phyloP scores from a whole-genome alignment of 1,140 invertebrate genomes.

The Cydia amplana region DNA sequence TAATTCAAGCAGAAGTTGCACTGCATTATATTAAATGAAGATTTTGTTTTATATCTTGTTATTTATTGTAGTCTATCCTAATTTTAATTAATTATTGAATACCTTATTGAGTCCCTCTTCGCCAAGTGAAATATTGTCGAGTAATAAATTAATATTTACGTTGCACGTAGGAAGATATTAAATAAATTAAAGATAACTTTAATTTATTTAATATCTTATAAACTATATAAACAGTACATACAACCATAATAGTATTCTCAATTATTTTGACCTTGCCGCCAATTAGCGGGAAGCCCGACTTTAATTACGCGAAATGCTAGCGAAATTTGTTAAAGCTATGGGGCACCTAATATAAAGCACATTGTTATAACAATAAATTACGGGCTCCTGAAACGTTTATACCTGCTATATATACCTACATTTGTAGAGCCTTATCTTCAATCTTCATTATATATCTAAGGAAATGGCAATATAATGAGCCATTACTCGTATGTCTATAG shows the following conservation, averaged over 20 bases:
- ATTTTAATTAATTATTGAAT: too few relatives aligned
- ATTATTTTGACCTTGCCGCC: slow-evolving; percentile 2
- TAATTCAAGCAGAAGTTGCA: too few relatives aligned
- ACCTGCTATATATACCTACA: neutral
- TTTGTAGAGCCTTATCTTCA: neutral
- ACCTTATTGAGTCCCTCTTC: too few relatives aligned
- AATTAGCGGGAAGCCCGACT: slow-evolving; percentile 1
- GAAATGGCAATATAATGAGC: slow-evolving; percentile 14
- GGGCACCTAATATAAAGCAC: slow-evolving; percentile 6
- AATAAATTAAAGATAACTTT: too few relatives aligned
- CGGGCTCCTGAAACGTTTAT: neutral
- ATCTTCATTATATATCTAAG: slow-evolving; percentile 6
- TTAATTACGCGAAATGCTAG: slow-evolving; percentile 6
- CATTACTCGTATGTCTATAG: neutral
- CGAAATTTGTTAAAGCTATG: neutral
- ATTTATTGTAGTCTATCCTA: too few relatives aligned
- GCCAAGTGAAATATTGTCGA: too few relatives aligned
- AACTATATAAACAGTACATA: too few relatives aligned
- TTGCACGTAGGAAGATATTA: too few relatives aligned
- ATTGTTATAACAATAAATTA: slow-evolving; percentile 12
- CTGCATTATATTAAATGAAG: too few relatives aligned
- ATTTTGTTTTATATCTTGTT: too few relatives aligned
- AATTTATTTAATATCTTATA: too few relatives aligned
- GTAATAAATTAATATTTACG: too few relatives aligned
- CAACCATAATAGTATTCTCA: neutral